These are phyloP conservation scores for Sisor rabdophorus DNA, from an alignment of 2,113 vertebrate genomes.

Conservation along the genomic window DNA sequence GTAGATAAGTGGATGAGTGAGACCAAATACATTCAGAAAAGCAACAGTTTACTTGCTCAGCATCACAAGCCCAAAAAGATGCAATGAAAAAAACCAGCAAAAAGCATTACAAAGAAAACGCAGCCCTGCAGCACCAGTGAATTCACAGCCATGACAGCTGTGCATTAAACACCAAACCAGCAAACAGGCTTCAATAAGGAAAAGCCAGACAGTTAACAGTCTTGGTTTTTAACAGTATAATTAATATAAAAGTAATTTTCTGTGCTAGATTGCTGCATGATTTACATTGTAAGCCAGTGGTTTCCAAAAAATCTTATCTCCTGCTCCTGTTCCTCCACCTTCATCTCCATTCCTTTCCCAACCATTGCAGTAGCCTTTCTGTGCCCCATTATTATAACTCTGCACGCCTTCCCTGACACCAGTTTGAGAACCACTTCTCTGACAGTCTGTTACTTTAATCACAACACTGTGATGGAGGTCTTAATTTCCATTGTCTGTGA, in stretches of 20 bases:
- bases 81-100: not conserved
- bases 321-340: no score
- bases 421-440: no score
- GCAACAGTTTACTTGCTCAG: conserved; percentile 18
- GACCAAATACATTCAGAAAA: conserved; percentile 15
- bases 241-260: not conserved
- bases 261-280: not conserved
- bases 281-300: not conserved
- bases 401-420: no score
- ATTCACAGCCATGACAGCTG: conserved; percentile 22
- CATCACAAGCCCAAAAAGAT: conserved; percentile 29
- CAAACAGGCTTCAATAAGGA: conserved; percentile 28
- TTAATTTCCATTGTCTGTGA: not conserved
- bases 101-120: conserved; percentile 31
- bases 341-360: no score
- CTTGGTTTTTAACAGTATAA: not conserved
- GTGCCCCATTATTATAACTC: no score
- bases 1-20: conserved; percentile 42
- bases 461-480: not conserved
- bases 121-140: conserved; percentile 59
- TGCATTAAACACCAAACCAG: conserved; percentile 29
- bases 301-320: no score
- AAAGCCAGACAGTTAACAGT: not conserved
- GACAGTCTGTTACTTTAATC: not conserved
- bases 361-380: no score